phyloP scores from a whole-genome alignment of 2,113 vertebrate species.

The Reinhardtius hippoglossoides region DNA sequence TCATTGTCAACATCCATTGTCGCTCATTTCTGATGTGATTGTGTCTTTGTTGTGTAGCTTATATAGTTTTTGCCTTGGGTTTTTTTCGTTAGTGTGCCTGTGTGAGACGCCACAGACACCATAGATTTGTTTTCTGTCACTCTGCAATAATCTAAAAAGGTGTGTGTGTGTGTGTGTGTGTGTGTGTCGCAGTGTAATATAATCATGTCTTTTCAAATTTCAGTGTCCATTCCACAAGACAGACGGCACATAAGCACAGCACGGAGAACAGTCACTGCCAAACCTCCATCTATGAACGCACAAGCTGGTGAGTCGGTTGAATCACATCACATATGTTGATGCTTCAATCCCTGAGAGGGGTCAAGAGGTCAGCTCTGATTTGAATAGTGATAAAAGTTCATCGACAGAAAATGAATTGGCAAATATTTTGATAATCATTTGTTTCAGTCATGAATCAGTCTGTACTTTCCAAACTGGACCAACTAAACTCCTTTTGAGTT shows the following conservation, averaged over 20 bases:
- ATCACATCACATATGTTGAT: not conserved
- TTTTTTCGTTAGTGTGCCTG: too few species aligned
- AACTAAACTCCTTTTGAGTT: too few species aligned
- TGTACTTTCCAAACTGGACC: too few species aligned
- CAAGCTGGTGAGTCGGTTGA: constrained; percentile 65
- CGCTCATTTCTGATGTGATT: too few species aligned
- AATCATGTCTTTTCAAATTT: constrained; percentile 31
- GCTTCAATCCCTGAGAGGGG: not conserved
- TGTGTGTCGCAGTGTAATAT: not conserved
- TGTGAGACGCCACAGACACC: too few species aligned
- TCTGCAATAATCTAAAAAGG: not conserved
- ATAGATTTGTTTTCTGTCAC: not conserved
- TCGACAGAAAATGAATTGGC: too few species aligned
- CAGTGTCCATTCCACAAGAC: constrained; percentile 65
- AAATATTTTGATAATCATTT: not conserved
- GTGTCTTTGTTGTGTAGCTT: too few species aligned
- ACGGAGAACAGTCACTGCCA: constrained; percentile 65
- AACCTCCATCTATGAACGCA: constrained; percentile 28
- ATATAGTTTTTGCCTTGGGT: too few species aligned
- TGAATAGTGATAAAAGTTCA: not conserved
- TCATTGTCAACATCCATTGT: too few species aligned
- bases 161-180: not conserved
- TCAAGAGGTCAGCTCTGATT: not conserved
- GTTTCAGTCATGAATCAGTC: not conserved
- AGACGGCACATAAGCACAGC: constrained; percentile 60